phyloP scores from a whole-genome alignment of 2,113 vertebrate species.

The Atherinomorus stipes region DNA sequence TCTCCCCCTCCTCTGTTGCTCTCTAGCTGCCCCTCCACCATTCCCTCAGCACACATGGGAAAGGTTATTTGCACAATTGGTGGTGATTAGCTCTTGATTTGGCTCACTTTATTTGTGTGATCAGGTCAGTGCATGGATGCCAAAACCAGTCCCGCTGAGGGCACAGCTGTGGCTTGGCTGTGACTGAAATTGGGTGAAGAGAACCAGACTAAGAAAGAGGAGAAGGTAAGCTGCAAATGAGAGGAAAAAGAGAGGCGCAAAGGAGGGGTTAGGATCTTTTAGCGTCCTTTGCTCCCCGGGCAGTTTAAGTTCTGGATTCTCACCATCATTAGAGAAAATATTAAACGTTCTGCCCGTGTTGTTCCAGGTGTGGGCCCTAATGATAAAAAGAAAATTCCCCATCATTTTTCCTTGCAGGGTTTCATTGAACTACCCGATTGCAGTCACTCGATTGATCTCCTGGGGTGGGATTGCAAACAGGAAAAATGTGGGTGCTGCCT shows the following conservation, averaged over 20 bases:
- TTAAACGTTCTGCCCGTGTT: slow-evolving; percentile 51
- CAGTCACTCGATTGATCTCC: slow-evolving; percentile 24
- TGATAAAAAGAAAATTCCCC: slow-evolving; percentile 28
- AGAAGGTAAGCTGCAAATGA: slow-evolving; percentile 7
- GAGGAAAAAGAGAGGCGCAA: slow-evolving; percentile 13
- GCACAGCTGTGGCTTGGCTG: slow-evolving; percentile 54
- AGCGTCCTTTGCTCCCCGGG: slow-evolving; percentile 39
- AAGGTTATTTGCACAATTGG: slow-evolving; percentile 78
- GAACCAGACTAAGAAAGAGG: slow-evolving; percentile 42
- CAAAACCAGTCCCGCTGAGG: slow-evolving; percentile 43
- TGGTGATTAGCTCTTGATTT: slow-evolving; percentile 78
- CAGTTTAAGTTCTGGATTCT: slow-evolving; percentile 58
- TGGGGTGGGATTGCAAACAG: slow-evolving; percentile 38
- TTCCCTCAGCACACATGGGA: slow-evolving; percentile 65
- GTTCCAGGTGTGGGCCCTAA: slow-evolving; percentile 60
- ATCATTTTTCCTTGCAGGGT: slow-evolving; percentile 37
- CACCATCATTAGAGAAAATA: slow-evolving; percentile 55
- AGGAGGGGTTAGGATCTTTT: slow-evolving; percentile 16
- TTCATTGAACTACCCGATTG: slow-evolving; percentile 49
- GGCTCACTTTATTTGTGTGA: slow-evolving; percentile 64
- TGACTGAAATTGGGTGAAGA: slow-evolving; percentile 54
- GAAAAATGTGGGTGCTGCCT: slow-evolving; percentile 45
- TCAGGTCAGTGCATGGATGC: slow-evolving; percentile 49
- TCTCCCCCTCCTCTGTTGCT: slow-evolving; percentile 1
- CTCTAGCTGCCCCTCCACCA: slow-evolving; percentile 20